These are phyloP conservation scores for Agelas oroides DNA, from an alignment of 37 sponge, comb jelly and placozoan species.

Conservation along the genomic window DNA sequence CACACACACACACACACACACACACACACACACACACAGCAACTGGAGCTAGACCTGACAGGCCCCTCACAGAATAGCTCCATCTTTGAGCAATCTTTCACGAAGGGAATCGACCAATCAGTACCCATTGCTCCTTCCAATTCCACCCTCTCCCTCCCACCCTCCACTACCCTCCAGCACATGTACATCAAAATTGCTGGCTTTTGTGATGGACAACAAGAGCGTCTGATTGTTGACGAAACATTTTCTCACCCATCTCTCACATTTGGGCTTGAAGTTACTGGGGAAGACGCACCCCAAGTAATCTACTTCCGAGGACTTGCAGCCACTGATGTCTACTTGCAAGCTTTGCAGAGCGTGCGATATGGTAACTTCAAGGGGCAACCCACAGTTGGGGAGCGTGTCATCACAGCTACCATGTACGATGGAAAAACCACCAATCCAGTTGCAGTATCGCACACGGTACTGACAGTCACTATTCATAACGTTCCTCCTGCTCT, in stretches of 20 bases:
- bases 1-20: background rate
- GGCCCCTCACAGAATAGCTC: background rate
- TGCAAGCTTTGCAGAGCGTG: conserved; percentile 50
- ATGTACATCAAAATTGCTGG: conserved; percentile 49
- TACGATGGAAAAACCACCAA: conserved; percentile 67
- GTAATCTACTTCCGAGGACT: conserved; percentile 44
- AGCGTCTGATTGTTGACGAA: conserved; percentile 17
- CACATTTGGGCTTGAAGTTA: background rate
- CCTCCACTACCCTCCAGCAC: conserved; percentile 50
- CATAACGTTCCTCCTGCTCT: conserved; percentile 65
- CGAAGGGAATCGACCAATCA: conserved; percentile 38
- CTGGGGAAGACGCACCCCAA: background rate
- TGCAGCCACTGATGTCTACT: conserved; percentile 56
- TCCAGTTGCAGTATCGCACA: conserved; percentile 16
- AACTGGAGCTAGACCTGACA: background rate
- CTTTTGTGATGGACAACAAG: conserved; percentile 43
- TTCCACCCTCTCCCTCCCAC: conserved; percentile 21
- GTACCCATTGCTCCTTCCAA: conserved; percentile 39
- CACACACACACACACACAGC: background rate
- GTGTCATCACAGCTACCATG: conserved; percentile 54
- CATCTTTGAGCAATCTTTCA: conserved; percentile 44
- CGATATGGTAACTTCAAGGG: conserved; percentile 48
- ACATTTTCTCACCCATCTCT: conserved; percentile 50
- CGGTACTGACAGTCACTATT: conserved; percentile 52
- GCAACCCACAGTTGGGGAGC: conserved; percentile 55